These are phyloP conservation scores for Portevinia maculata DNA, from an alignment of 2,888 invertebrate genomes.

Conservation along the genomic window DNA sequence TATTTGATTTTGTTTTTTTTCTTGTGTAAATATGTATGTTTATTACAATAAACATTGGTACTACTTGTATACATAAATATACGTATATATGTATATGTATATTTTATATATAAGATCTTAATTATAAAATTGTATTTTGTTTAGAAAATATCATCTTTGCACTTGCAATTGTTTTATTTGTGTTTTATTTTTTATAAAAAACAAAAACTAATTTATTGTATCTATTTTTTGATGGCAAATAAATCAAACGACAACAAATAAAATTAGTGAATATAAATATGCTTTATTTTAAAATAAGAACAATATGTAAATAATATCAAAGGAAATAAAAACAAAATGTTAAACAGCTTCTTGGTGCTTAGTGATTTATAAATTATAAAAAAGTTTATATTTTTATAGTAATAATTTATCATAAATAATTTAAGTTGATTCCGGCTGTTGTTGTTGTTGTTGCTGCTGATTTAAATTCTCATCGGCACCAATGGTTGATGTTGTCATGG, in stretches of 20 bases:
- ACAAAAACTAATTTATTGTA: neutral
- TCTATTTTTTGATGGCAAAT: conserved; percentile 12
- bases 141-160: conserved; percentile 39
- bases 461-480: conserved; percentile 90
- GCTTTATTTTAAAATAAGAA: conserved; percentile 25
- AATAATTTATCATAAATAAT: conserved; percentile 36
- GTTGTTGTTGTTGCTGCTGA: conserved; percentile 83
- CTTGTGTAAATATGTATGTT: conserved; percentile 57
- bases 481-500: conserved; percentile 84
- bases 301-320: conserved; percentile 29
- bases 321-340: conserved; percentile 28
- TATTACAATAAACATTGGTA: conserved; percentile 63
- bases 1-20: conserved; percentile 16
- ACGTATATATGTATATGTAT: too few species aligned
- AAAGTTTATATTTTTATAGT: conserved; percentile 11
- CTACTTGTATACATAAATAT: conserved; percentile 67
- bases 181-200: conserved; percentile 5
- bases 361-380: conserved; percentile 40
- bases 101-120: conserved; percentile 37
- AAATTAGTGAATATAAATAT: conserved; percentile 24
- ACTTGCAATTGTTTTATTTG: conserved; percentile 32
- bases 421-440: conserved; percentile 66
- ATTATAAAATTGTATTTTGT: conserved; percentile 26
- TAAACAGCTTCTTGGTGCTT: conserved; percentile 65
- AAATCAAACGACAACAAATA: neutral